A percentile compares a stretch with the other conserved stretches of the same genome.
These are phyloP conservation scores for Eledone cirrhosa DNA, from an alignment of 2,888 invertebrate genomes.

Conservation along the genomic window DNA sequence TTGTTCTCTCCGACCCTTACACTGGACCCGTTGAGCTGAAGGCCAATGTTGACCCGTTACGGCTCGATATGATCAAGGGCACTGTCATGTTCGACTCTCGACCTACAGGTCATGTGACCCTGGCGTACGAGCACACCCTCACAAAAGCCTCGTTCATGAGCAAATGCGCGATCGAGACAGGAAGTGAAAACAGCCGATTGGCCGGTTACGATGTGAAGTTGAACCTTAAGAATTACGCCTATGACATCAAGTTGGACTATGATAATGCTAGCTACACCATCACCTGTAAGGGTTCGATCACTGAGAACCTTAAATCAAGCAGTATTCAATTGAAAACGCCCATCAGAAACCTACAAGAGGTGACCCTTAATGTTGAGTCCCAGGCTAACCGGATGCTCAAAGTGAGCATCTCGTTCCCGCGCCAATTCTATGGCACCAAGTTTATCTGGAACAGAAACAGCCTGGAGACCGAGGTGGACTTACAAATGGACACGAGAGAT, in stretches of 20 bases:
- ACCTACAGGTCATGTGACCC: too few species aligned
- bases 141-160: too few species aligned
- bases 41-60: too few species aligned
- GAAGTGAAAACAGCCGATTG: not conserved
- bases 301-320: too few species aligned
- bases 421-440: not conserved
- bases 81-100: too few species aligned
- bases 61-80: too few species aligned
- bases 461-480: not conserved
- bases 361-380: not conserved
- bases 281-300: too few species aligned
- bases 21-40: too few species aligned
- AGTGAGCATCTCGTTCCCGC: too few species aligned
- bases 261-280: not conserved
- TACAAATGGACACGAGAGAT: not conserved
- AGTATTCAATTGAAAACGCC: too few species aligned
- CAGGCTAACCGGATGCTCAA: not conserved
- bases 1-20: too few species aligned
- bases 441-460: not conserved
- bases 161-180: not conserved
- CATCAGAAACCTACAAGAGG: not conserved
- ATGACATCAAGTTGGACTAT: not conserved
- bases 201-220: not conserved
- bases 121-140: too few species aligned
- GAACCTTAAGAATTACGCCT: not conserved